Conservation (phyloP, 2,888 invertebrate species). For the Temnothorax ravouxi region DNA sequence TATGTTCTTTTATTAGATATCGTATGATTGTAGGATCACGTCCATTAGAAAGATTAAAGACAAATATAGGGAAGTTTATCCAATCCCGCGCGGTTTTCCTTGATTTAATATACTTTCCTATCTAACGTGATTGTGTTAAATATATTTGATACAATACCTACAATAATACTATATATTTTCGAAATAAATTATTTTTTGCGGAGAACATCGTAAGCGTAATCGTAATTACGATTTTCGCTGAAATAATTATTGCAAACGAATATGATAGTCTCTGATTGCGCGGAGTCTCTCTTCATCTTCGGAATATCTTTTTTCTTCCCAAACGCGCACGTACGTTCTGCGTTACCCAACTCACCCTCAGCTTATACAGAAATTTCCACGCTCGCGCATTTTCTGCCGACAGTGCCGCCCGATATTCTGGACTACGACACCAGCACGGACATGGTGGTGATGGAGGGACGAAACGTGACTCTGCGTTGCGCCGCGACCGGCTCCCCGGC, state of each 20-base stretch:
- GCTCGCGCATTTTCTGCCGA: conserved; percentile 29
- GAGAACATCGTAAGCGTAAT: neutral
- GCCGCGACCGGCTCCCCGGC: conserved; percentile 95
- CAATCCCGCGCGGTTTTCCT: conserved; percentile 19
- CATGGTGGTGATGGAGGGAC: conserved; percentile 95
- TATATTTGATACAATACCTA: neutral
- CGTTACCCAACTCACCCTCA: neutral
- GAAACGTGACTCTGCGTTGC: conserved; percentile 94
- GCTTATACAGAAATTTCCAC: neutral
- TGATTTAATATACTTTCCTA: conserved; percentile 26
- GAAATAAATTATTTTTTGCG: neutral
- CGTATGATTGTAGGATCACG: conserved; percentile 23
- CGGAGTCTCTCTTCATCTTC: neutral
- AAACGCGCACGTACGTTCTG: neutral
- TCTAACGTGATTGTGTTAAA: neutral
- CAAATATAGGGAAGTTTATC: conserved; percentile 42
- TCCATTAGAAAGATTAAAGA: conserved; percentile 50
- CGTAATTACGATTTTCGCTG: neutral
- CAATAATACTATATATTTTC: too few relatives aligned
- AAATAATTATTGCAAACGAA: neutral
- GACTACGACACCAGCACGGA: conserved; percentile 95
- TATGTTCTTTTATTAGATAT: conserved; percentile 28
- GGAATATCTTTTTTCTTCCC: neutral
- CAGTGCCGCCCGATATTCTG: conserved; percentile 95
- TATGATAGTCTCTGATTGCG: neutral